Conservation (phyloP, 23 tunicate genomes). For the Botrylloides violaceus region DNA sequence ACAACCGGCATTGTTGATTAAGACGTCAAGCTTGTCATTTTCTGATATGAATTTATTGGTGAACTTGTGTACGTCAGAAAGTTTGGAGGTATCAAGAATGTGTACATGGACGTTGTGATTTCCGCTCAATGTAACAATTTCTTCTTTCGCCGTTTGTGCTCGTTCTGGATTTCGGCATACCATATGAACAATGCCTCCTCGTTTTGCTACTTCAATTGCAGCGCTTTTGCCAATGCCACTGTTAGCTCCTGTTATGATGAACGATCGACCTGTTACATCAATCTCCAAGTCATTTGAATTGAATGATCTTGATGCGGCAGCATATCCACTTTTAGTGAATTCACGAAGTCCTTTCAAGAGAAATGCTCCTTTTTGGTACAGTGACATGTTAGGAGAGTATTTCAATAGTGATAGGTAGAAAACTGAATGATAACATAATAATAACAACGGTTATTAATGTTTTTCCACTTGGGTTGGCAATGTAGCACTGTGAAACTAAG, state of each 20-base stretch:
- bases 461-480: too few relatives aligned
- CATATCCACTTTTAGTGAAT: constrained; percentile 71
- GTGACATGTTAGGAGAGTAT: constrained; percentile 57
- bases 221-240: constrained; percentile 89
- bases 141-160: constrained; percentile 69
- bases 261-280: constrained; percentile 29
- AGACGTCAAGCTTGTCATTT: constrained; percentile 38
- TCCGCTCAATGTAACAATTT: constrained; percentile 46
- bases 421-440: too few relatives aligned
- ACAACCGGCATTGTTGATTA: constrained; percentile 94
- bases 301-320: constrained; percentile 58
- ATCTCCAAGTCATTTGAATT: constrained; percentile 36
- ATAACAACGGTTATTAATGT: too few relatives aligned
- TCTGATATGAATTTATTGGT: constrained; percentile 36
- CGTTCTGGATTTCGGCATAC: constrained; percentile 78
- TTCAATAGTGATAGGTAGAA: too few relatives aligned
- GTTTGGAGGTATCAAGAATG: constrained; percentile 65
- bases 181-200: constrained; percentile 77
- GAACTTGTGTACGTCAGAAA: constrained; percentile 51
- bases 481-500: too few relatives aligned
- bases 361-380: constrained; percentile 61
- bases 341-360: constrained; percentile 37
- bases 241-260: constrained; percentile 84
- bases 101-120: constrained; percentile 78
- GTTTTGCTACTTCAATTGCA: constrained; percentile 52